Evolutionary conservation across 2,797 vertebrate genomes (phyloP), one percentile per base, ranked within the genome.

Genomic region (Yasuhikotakia modesta): DNA sequence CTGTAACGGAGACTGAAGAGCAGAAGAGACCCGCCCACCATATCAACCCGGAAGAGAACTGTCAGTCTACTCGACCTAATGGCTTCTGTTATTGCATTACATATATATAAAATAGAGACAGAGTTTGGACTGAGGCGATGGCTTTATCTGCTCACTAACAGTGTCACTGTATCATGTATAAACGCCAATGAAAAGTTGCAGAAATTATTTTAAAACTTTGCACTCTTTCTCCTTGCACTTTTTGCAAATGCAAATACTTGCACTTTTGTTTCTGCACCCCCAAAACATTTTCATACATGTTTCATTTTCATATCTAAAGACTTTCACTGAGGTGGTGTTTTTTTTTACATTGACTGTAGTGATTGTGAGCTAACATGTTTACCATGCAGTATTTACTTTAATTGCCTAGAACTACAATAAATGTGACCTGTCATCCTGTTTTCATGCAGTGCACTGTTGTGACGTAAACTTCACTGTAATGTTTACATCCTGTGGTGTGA

Each of bases 1-100:
- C 57, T 74, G 22, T 77, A 73, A 75, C 66, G 77, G 75, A 68
- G 70, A 74, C 50, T 57, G 60, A 64, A 83, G 52, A 83, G 78
- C 74, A 24, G 22, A 71, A 65, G 69, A 69, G 55, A 69, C 70
- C 73, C 79, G 79, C 84, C 84, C 73, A 81, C 77, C 65, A 24
- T 21, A 19, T 45, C 74, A 81, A 85, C 81, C 84, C 84, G 84
- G 84, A 85, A 85, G 55, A 71, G 52, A 75, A 83, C 66, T 52
- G 61, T 67, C 30, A 70, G 10, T 50, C 24, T 2, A 24, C 35
- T 32, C 35, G 17, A 39, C 13, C n/a, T 27, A 19, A 39, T 60
- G 46, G 4, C 43, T 50, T 32, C n/a, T 19, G 19, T 58, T 58
- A 16, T 3, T 61, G 19, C 17, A 22, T 14, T 5, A 24, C 22